Percentiles rank a stretch among this genome's conserved stretches.
Evolutionary conservation across 2,797 vertebrate species (phyloP).

Genomic region (Hydrolagus colliei): DNA sequence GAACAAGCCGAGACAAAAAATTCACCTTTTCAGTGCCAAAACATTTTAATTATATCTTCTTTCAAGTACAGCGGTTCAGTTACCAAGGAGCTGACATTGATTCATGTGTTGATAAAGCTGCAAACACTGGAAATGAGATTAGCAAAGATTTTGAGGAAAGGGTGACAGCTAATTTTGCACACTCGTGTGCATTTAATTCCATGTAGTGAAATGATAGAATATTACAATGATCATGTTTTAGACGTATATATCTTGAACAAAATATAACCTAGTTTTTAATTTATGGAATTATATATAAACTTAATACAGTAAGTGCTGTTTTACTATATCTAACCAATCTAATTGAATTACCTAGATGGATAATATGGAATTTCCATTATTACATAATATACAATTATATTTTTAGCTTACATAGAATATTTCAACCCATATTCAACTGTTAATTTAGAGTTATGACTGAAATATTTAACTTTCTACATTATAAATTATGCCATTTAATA

Average conservation of each 20-base stretch:
- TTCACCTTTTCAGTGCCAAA: conserved; percentile 92
- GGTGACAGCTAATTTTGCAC: conserved; percentile 99
- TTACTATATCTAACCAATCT: not conserved
- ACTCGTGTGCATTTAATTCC: conserved; percentile 90
- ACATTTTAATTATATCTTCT: conserved; percentile 99
- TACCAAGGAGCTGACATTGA: conserved; percentile 99
- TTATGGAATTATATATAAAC: not conserved
- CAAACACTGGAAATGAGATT: conserved; percentile 99
- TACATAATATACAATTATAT: not conserved
- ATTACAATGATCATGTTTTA: conserved; percentile 44
- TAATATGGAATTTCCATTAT: not conserved
- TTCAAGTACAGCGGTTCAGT: conserved; percentile 92
- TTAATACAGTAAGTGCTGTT: conserved; percentile 7
- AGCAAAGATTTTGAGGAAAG: conserved; percentile 99
- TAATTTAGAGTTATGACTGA: not conserved
- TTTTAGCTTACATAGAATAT: not conserved
- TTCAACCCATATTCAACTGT: not conserved
- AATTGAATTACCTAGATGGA: no score
- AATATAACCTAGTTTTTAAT: not conserved
- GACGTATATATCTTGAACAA: not conserved
- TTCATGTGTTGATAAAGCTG: conserved; percentile 99
- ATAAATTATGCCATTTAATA: not conserved
- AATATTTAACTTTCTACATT: conserved; percentile 4
- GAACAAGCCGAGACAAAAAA: conserved; percentile 70
- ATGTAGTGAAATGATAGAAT: conserved; percentile 91